Evolutionary conservation across 1,140 invertebrate genomes (phyloP).

Genomic region (Aethina tumida): DNA sequence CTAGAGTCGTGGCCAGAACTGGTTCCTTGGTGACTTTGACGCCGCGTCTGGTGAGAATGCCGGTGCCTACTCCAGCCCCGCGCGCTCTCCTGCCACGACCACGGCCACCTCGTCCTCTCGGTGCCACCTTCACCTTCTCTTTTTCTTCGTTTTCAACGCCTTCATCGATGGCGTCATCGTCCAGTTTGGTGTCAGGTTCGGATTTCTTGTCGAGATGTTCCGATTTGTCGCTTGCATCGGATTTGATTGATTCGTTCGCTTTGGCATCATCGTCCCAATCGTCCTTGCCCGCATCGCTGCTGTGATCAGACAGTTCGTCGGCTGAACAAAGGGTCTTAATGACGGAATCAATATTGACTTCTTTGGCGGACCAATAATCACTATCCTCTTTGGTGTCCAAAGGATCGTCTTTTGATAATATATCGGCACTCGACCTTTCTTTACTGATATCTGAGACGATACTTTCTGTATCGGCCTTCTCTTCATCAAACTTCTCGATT

Average conservation of each 20-base stretch:
- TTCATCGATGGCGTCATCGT: constrained; percentile 16
- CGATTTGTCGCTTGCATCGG: constrained; percentile 5
- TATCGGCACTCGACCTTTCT: constrained; percentile 26
- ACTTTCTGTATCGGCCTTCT: constrained; percentile 27
- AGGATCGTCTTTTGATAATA: constrained; percentile 37
- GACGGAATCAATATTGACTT: constrained; percentile 67
- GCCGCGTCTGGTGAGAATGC: constrained; percentile 45
- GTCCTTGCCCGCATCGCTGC: constrained; percentile 33
- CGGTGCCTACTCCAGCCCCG: constrained; percentile 29
- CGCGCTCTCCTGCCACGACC: constrained; percentile 43
- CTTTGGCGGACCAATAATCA: constrained; percentile 66
- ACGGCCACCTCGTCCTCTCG: constrained; percentile 39
- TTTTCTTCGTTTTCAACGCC: constrained; percentile 22
- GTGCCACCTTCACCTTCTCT: constrained; percentile 14
- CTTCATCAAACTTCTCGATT: constrained; percentile 26
- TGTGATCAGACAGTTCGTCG: constrained; percentile 36
- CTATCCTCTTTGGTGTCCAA: constrained; percentile 55
- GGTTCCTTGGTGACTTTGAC: constrained; percentile 44
- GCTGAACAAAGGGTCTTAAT: constrained; percentile 56
- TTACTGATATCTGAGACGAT: constrained; percentile 25
- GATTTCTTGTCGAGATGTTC: constrained; percentile 4
- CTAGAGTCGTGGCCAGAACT: constrained; percentile 13
- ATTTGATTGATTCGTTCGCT: constrained; percentile 6
- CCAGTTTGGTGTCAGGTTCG: constrained; percentile 8
- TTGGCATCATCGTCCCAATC: constrained; percentile 15